Evolutionary conservation across 2,797 vertebrate species (phyloP), one percentile per base, ranked within the genome.

Genomic region (Todus mexicanus): DNA sequence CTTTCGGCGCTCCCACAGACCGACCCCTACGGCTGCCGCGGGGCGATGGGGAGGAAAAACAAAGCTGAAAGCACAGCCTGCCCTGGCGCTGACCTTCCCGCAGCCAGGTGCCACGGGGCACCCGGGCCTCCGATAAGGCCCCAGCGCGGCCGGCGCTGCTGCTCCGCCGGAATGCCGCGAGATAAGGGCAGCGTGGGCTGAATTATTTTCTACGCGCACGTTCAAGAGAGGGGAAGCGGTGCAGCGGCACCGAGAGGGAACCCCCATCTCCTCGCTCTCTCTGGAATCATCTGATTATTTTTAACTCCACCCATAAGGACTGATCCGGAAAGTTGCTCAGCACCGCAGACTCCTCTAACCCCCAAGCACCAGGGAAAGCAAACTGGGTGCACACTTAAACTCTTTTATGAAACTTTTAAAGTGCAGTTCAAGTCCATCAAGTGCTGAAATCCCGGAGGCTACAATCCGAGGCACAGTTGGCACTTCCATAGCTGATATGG

Each of bases 1-100:
- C 86, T 77, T 86, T 61, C 7, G 3, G 57, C 7, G 25, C 92
- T 94, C 84, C 64, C 9, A 33, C 69, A 87, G 43, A 48, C 9
- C 5, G 45, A 92, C 91, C 91, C 33, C 37, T 79, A 13, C 18
- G 60, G 79, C 50, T 85, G 89, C 87, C 88, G 59, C 17, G 9
- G 61, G 57, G 53, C 4, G 33, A 75, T 42, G 40, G 59, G 83
- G 81, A 92, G 82, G 91, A 57, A 90, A 90, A 93, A 93, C 90
- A 87, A 92, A 95, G 84, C 25, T 2, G 26, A 88, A 93, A 96
- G 94, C 76, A 88, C 71, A 77, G 90, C 47, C 75, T 96, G 87
- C 86, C 91, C 89, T 6, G 7, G 91, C 8, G 0, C 14, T 95
- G 94, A 96, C 95, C 90, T 93, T 68, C 92, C 86, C 74, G 6